Conservation (phyloP, 2,113 vertebrate species). For the Ursus arctos region DNA sequence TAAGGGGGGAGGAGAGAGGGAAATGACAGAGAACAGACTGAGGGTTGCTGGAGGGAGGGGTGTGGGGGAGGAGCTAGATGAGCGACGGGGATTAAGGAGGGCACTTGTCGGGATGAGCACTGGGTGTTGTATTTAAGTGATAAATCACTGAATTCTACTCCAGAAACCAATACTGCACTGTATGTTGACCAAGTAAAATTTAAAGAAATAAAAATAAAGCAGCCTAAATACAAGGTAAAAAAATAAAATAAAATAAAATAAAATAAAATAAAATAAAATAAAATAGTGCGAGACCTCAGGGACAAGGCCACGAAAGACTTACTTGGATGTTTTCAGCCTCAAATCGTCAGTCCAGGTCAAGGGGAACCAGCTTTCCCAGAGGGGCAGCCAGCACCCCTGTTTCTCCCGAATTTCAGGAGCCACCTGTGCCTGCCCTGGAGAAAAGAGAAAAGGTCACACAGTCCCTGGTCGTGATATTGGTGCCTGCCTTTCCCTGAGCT, state of each 20-base stretch:
- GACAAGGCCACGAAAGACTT: fast-evolving
- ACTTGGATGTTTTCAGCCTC: background rate
- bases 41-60: background rate
- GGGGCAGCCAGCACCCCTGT: fast-evolving
- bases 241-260: background rate
- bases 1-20: background rate
- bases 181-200: background rate
- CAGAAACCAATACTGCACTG: background rate
- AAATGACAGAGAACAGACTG: background rate
- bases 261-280: background rate
- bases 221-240: background rate
- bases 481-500: background rate
- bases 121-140: background rate
- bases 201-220: background rate
- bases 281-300: background rate
- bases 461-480: background rate
- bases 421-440: background rate
- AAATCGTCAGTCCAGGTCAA: background rate
- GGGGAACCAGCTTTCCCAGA: background rate
- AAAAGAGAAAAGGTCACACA: background rate
- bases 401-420: background rate
- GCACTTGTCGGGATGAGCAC: too few relatives aligned
- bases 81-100: background rate
- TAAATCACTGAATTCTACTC: background rate
- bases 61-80: background rate